These are phyloP conservation scores for Oncorhynchus mykiss DNA, from an alignment of 2,113 vertebrate species.

Conservation along the genomic window DNA sequence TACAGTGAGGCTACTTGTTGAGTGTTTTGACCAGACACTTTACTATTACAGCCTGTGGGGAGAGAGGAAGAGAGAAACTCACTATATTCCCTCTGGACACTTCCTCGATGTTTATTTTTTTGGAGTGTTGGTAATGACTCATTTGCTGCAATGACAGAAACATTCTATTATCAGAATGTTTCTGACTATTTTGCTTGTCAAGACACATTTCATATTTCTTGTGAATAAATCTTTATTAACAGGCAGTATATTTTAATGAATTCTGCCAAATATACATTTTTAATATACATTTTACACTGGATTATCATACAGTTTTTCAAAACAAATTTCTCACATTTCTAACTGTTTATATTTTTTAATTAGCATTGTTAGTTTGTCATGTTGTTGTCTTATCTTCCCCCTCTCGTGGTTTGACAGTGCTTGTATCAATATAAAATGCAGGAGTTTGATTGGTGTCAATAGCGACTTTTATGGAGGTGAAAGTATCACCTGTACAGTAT, in stretches of 20 bases:
- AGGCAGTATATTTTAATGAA: background rate
- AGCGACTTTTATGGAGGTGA: constrained; percentile 17
- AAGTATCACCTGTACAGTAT: constrained; percentile 5
- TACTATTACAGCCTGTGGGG: constrained; percentile 32
- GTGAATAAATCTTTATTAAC: background rate
- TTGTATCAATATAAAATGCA: too few relatives aligned
- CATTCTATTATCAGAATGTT: background rate
- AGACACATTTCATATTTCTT: background rate
- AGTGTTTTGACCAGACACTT: background rate
- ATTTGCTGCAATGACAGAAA: background rate
- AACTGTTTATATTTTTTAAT: too few relatives aligned
- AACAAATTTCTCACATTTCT: constrained; percentile 16
- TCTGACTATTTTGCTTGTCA: background rate
- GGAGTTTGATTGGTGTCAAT: constrained; percentile 19
- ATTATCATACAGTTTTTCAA: constrained; percentile 39
- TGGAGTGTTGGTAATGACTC: constrained; percentile 14
- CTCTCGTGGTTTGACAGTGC: background rate
- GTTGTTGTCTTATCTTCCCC: background rate
- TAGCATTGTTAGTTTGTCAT: background rate
- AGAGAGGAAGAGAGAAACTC: constrained; percentile 1
- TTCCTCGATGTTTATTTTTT: constrained; percentile 17
- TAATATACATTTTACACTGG: constrained; percentile 58
- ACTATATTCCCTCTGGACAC: constrained; percentile 10
- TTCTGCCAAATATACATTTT: background rate
- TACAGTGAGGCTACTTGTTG: constrained; percentile 8